A percentile compares a stretch with the other conserved stretches of the same genome.
Evolutionary conservation across 1,140 invertebrate genomes (phyloP).

Genomic region (Drosophila aff.): DNA sequence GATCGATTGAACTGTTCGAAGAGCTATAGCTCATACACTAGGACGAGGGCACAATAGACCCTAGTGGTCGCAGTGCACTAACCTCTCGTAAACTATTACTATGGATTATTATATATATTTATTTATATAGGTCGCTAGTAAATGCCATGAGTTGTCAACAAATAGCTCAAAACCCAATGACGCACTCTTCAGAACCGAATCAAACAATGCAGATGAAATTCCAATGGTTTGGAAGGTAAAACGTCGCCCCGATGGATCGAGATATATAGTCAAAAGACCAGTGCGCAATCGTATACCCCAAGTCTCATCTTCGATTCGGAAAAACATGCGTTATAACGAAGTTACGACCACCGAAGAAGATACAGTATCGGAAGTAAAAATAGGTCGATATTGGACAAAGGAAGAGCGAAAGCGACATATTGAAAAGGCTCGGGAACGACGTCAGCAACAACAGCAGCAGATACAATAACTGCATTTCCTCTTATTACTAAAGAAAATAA

Average conservation of each 20-base stretch:
- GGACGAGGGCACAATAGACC: too few species aligned
- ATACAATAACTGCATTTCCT: slow-evolving; percentile 21
- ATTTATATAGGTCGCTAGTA: slow-evolving; percentile 54
- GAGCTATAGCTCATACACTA: too few species aligned
- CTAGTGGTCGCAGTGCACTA: too few species aligned
- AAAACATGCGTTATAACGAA: slow-evolving; percentile 88
- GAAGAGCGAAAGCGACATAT: slow-evolving; percentile 92
- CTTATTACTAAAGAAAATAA: slow-evolving; percentile 1
- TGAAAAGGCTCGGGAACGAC: slow-evolving; percentile 89
- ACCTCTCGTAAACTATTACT: too few species aligned
- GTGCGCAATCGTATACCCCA: slow-evolving; percentile 88
- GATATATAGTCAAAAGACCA: slow-evolving; percentile 91
- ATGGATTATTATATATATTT: too few species aligned
- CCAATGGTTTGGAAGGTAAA: slow-evolving; percentile 93
- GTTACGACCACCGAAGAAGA: slow-evolving; percentile 92
- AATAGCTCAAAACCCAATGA: slow-evolving; percentile 31
- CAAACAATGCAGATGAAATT: slow-evolving; percentile 61
- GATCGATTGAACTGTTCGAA: too few species aligned
- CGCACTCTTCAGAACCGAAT: slow-evolving; percentile 26
- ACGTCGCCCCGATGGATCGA: slow-evolving; percentile 90
- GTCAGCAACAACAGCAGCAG: slow-evolving; percentile 86
- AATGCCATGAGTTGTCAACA: slow-evolving; percentile 16
- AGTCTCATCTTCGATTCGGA: slow-evolving; percentile 45
- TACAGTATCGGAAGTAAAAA: slow-evolving; percentile 92
- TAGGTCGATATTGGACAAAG: slow-evolving; percentile 92